Conservation (phyloP, 2,113 vertebrate species). For the Heterochromis multidens region DNA sequence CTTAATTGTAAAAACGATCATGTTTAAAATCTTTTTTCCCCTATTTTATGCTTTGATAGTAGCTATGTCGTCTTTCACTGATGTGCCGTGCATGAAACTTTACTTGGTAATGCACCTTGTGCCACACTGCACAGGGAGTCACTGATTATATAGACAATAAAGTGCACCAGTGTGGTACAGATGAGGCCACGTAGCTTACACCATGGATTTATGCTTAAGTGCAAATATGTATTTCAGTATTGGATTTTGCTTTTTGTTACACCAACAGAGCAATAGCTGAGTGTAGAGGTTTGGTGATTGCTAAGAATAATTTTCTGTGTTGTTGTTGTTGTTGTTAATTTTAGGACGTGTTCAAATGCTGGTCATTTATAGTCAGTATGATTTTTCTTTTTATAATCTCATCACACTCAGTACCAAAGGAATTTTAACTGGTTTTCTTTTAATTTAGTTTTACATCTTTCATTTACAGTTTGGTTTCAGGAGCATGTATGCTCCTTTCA, state of each 20-base stretch:
- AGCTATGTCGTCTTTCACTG: not conserved
- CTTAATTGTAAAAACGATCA: not conserved
- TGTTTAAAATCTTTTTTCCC: not conserved
- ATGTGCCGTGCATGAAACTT: not conserved
- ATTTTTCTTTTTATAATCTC: too few relatives aligned
- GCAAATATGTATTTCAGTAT: not conserved
- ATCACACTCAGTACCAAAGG: too few relatives aligned
- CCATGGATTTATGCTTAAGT: not conserved
- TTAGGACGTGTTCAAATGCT: too few relatives aligned
- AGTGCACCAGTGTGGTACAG: not conserved
- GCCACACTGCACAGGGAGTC: not conserved
- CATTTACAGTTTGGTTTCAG: not conserved
- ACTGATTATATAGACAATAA: too few relatives aligned
- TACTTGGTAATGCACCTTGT: not conserved
- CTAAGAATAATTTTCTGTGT: too few relatives aligned
- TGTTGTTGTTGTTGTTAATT: too few relatives aligned
- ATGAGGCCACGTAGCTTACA: not conserved
- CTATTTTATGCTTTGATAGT: not conserved
- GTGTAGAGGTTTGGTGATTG: too few relatives aligned
- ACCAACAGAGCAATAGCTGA: too few relatives aligned
- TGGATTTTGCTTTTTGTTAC: not conserved
- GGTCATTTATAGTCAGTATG: too few relatives aligned
- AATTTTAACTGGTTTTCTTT: too few relatives aligned
- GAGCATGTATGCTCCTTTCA: not conserved
- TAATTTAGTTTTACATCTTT: not conserved